Base-by-base conservation (phyloP, 2,888 invertebrate species). In the Epirrhoe alternata region DNA sequence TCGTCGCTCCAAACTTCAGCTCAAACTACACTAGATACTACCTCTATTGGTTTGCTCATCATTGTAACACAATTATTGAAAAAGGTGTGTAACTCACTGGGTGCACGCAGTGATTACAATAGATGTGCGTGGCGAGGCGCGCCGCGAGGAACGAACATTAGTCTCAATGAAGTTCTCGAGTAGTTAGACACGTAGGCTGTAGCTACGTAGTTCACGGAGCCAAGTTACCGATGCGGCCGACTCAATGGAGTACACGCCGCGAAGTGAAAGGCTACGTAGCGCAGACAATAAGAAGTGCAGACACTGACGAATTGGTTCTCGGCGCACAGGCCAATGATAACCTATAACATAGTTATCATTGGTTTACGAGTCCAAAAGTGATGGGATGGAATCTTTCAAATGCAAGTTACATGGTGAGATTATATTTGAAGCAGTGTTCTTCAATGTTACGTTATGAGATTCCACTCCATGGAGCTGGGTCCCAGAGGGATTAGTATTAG, bases 341-440 rank as follows among this genome's bases (percentile, higher is more conserved):
- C 93, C 93, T 93, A 93, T 93, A 93, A 93, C 93, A 93, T 91
- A 93, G 92, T 92, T 93, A 92, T 93, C 93, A 93, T 93, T 93
- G 93, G 93, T 92, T 86, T 92, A 89, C 81, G 88, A 83, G 80
- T 87, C 84, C 79, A 84, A 81, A n/a, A 82, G 83, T 62, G 81
- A 73, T 83, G 86, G 85, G 72, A 88, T 89, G 88, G 88, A 88
- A 89, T 89, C 89, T 90, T 88, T 81, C 66, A 63, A 64, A 47
- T 42, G 35, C 61, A 64, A 53, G 45, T 64, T 61, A 51, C 17
- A 60, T 47, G 56, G 59, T 53, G 35, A 33, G 51, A 33, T 33
- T 30, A 30, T 38, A 35, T n/a, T 45, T 38, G 47, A 53, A 31
- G 30, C 52, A 54, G 63, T 12, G 45, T 63, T 54, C 57, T 57